phyloP scores from a whole-genome alignment of 2,797 vertebrate species.

The Siniperca undulata region DNA sequence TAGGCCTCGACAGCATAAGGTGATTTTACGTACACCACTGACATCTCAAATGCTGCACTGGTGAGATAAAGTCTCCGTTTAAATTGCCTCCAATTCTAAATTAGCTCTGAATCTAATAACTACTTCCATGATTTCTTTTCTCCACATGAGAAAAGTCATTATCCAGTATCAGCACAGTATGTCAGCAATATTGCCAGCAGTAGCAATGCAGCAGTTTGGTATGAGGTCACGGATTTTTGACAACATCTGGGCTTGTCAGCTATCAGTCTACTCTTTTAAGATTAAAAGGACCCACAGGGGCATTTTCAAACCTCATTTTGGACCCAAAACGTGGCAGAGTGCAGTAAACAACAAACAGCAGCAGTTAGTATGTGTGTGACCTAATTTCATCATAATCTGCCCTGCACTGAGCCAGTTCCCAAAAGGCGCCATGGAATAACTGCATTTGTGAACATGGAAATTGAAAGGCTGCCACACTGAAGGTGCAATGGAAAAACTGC shows the following conservation, averaged over 20 bases:
- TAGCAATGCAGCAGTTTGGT: conserved; percentile 43
- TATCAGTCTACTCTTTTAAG: conserved; percentile 53
- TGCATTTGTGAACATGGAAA: conserved; percentile 43
- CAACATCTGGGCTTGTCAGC: conserved; percentile 55
- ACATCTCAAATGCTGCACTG: conserved; percentile 58
- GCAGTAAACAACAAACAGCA: conserved; percentile 42
- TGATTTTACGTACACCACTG: conserved; percentile 44
- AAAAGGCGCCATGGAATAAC: conserved; percentile 31
- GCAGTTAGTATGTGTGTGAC: conserved; percentile 57
- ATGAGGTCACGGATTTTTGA: conserved; percentile 48
- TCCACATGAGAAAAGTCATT: conserved; percentile 68
- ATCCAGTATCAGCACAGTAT: conserved; percentile 61
- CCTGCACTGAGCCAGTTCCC: conserved; percentile 42
- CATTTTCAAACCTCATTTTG: conserved; percentile 39
- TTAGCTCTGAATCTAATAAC: conserved; percentile 71
- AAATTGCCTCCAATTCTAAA: conserved; percentile 67
- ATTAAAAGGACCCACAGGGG: conserved; percentile 44
- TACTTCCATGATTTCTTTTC: conserved; percentile 60
- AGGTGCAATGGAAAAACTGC: conserved; percentile 10
- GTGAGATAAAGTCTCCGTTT: conserved; percentile 62
- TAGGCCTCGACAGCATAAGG: conserved; percentile 36
- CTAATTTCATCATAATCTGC: conserved; percentile 68
- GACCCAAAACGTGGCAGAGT: conserved; percentile 17
- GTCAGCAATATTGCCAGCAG: conserved; percentile 54
- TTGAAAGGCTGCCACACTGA: conserved; percentile 26